phyloP scores from a whole-genome alignment of 2,113 vertebrate genomes.

The Zootoca vivipara region DNA sequence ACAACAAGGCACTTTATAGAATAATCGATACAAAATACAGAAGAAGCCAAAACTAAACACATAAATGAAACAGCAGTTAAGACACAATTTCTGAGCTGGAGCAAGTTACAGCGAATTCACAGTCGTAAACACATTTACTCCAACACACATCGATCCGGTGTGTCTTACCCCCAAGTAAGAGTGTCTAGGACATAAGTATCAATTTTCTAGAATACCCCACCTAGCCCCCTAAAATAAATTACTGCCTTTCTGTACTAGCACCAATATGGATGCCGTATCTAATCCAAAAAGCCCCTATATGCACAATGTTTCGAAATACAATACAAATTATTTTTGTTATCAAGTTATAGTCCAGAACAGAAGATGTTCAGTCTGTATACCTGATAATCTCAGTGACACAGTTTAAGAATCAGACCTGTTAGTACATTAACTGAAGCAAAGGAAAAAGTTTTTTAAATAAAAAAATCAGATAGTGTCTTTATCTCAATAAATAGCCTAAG shows the following conservation, averaged over 20 bases:
- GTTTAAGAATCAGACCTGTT: constrained; percentile 8
- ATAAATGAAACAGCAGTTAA: background rate
- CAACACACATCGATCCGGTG: background rate
- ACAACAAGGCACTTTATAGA: background rate
- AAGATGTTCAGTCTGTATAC: background rate
- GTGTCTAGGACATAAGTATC: background rate
- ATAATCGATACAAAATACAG: background rate
- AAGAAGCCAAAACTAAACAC: background rate
- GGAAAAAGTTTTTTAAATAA: background rate
- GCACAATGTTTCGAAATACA: background rate
- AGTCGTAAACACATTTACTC: background rate
- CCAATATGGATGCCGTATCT: background rate
- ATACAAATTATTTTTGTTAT: background rate
- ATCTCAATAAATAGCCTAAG: background rate
- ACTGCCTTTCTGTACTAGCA: background rate
- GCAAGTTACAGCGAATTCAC: background rate
- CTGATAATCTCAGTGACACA: background rate
- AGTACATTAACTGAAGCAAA: background rate
- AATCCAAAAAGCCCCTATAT: background rate
- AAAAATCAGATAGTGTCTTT: background rate
- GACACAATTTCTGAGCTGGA: background rate
- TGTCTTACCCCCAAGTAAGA: background rate
- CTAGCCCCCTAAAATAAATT: background rate
- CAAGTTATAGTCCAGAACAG: background rate
- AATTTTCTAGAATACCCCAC: background rate